Percentiles rank a stretch among this genome's conserved stretches.
phyloP scores from a whole-genome alignment of 2,113 vertebrate genomes.

The Syrrhaptes paradoxus region DNA sequence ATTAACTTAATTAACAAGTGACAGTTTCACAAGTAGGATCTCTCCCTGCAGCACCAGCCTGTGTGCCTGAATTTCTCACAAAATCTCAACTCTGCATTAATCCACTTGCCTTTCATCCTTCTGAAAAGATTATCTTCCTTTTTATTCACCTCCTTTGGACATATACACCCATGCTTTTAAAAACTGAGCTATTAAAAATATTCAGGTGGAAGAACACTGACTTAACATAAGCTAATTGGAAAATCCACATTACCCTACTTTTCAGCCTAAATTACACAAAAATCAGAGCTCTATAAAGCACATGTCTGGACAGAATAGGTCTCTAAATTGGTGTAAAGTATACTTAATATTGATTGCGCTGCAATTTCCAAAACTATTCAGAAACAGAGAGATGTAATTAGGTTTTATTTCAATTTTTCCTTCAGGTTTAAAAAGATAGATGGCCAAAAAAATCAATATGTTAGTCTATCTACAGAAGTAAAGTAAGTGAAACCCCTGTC shows the following conservation, averaged over 20 bases:
- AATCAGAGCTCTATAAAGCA: conserved; percentile 37
- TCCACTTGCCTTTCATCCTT: conserved; percentile 52
- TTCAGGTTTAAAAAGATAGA: conserved; percentile 57
- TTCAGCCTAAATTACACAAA: conserved; percentile 67
- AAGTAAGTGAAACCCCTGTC: conserved; percentile 41
- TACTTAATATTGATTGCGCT: conserved; percentile 75
- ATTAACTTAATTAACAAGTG: conserved; percentile 66
- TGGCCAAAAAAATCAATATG: conserved; percentile 56
- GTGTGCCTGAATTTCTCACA: conserved; percentile 1
- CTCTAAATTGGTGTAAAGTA: conserved; percentile 69
- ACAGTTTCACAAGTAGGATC: conserved; percentile 47
- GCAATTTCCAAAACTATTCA: conserved; percentile 71
- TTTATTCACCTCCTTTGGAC: background rate
- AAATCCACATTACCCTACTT: conserved; percentile 64
- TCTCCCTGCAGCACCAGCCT: background rate
- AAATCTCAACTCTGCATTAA: conserved; percentile 8
- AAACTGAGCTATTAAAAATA: conserved; percentile 51
- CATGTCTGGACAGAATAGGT: conserved; percentile 52
- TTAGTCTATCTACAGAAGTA: conserved; percentile 36
- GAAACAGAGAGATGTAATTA: conserved; percentile 69
- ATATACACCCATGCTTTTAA: conserved; percentile 31
- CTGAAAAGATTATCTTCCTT: conserved; percentile 35
- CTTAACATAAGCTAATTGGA: conserved; percentile 63
- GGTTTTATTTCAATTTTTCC: conserved; percentile 68
- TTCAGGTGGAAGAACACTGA: conserved; percentile 55